These are phyloP conservation scores for Trachelipus rathkii DNA, from an alignment of 1,140 invertebrate genomes.

Conservation along the genomic window DNA sequence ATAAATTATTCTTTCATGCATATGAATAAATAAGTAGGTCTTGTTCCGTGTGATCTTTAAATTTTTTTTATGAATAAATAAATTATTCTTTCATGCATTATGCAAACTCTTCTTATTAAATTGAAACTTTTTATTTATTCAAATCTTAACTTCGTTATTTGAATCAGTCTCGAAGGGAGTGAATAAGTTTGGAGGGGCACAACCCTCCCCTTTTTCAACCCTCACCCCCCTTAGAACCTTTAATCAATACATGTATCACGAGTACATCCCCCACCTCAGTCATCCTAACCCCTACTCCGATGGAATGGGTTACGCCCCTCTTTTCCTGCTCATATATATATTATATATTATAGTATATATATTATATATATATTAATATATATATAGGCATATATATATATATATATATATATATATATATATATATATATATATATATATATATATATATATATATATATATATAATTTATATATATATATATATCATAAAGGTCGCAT, in stretches of 20 bases:
- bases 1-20: not conserved
- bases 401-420: too few relatives aligned
- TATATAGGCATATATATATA: too few relatives aligned
- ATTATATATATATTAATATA: not conserved
- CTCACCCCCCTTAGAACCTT: not conserved
- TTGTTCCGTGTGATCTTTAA: not conserved
- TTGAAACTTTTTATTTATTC: constrained; percentile 3
- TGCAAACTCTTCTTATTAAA: constrained; percentile 6
- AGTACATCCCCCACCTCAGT: not conserved
- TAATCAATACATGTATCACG: constrained; percentile 13
- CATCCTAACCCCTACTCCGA: not conserved
- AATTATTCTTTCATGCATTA: not conserved
- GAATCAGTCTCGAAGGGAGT: constrained; percentile 6
- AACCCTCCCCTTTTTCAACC: not conserved
- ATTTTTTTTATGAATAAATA: not conserved
- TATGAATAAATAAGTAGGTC: not conserved
- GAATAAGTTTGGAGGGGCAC: not conserved
- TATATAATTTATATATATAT: too few relatives aligned
- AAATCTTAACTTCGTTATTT: constrained; percentile 11
- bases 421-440: too few relatives aligned
- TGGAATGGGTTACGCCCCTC: not conserved
- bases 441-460: too few relatives aligned
- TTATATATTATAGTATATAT: constrained; percentile 12
- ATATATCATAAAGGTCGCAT: too few relatives aligned
- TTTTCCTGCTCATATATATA: constrained; percentile 8